A percentile compares a stretch with the other conserved stretches of the same genome.
These are phyloP conservation scores for Lycia hirtaria DNA, from an alignment of 2,888 invertebrate genomes.

Conservation along the genomic window DNA sequence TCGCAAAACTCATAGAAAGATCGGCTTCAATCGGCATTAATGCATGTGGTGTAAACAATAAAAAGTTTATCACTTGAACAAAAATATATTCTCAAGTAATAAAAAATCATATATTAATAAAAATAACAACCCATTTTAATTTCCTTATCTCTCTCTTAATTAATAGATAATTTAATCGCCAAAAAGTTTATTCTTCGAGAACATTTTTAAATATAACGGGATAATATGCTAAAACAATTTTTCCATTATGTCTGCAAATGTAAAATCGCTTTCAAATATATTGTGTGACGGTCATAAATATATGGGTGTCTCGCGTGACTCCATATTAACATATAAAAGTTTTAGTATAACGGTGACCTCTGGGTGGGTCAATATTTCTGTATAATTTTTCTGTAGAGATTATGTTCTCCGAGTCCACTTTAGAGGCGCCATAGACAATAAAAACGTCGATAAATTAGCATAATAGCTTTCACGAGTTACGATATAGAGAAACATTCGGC, in stretches of 20 bases:
- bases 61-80: no score
- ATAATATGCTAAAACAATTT: slow-evolving; percentile 26
- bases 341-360: slow-evolving; percentile 55
- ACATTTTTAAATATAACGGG: slow-evolving; percentile 16
- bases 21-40: no score
- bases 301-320: slow-evolving; percentile 39
- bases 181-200: no score
- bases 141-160: not conserved
- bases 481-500: slow-evolving; percentile 54
- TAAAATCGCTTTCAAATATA: slow-evolving; percentile 28
- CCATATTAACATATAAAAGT: slow-evolving; percentile 51
- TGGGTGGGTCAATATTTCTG: slow-evolving; percentile 53
- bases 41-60: no score
- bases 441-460: slow-evolving; percentile 66
- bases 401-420: slow-evolving; percentile 44
- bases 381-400: slow-evolving; percentile 48
- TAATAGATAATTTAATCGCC: no score
- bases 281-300: slow-evolving; percentile 38
- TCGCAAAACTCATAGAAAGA: no score
- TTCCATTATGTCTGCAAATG: slow-evolving; percentile 29
- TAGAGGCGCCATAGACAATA: slow-evolving; percentile 48
- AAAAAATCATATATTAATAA: no score
- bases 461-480: slow-evolving; percentile 64
- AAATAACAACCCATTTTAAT: no score
- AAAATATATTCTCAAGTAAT: no score